Evolutionary conservation across 2,113 vertebrate genomes (phyloP).

Genomic region (Alosa alosa): DNA sequence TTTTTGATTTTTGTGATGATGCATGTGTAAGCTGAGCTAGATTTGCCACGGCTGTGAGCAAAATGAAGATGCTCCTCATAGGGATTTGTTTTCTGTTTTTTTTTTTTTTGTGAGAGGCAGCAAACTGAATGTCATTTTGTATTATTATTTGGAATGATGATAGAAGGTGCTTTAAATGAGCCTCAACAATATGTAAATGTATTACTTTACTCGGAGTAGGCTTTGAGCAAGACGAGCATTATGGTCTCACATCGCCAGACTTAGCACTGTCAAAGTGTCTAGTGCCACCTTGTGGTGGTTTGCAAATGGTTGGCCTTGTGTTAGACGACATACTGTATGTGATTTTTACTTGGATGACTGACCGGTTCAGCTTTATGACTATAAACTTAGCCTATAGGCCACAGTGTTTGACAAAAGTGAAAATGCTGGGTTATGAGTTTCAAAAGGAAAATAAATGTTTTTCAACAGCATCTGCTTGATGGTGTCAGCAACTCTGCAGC

Average conservation of each 20-base stretch:
- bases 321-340: constrained; percentile 41
- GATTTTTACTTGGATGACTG: constrained; percentile 54
- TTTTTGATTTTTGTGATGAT: constrained; percentile 6
- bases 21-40: constrained; percentile 37
- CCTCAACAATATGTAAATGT: background rate
- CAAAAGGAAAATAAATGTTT: constrained; percentile 27
- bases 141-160: background rate
- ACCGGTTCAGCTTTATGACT: constrained; percentile 64
- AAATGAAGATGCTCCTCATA: background rate
- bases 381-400: background rate
- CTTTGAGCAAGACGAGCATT: background rate
- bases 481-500: background rate
- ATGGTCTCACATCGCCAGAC: constrained; percentile 28
- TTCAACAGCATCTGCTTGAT: background rate
- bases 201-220: background rate
- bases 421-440: background rate
- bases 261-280: background rate
- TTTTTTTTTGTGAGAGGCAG: background rate
- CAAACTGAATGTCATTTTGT: constrained; percentile 3
- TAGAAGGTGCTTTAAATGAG: background rate
- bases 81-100: too few relatives aligned
- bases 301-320: constrained; percentile 25
- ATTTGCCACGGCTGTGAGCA: background rate
- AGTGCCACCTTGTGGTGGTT: background rate
- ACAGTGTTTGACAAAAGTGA: background rate